Percentiles rank a stretch among this genome's conserved stretches.
Evolutionary conservation across 2,797 vertebrate genomes (phyloP).

Genomic region (Fundulus diaphanus): DNA sequence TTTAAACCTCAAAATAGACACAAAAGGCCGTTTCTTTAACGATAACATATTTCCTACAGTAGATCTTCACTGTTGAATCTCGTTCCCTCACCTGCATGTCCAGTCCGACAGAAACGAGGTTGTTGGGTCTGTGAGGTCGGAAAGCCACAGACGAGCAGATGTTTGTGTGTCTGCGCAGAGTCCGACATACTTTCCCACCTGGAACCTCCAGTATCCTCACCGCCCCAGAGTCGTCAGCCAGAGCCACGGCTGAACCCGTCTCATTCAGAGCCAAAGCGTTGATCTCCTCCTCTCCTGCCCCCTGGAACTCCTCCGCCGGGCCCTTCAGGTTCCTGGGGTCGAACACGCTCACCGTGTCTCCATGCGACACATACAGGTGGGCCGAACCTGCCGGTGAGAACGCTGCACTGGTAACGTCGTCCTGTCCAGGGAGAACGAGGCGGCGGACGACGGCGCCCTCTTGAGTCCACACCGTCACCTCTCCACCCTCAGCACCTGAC

Average conservation of each 20-base stretch:
- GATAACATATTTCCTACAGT: no score
- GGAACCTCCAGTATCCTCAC: slow-evolving; percentile 90
- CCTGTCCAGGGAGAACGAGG: slow-evolving; percentile 70
- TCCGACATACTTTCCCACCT: slow-evolving; percentile 85
- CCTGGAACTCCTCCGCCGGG: slow-evolving; percentile 74
- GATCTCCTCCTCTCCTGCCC: slow-evolving; percentile 91
- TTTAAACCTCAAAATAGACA: no score
- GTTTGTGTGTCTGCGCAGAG: slow-evolving; percentile 90
- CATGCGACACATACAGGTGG: slow-evolving; percentile 86
- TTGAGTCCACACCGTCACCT: slow-evolving; percentile 86
- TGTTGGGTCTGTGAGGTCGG: slow-evolving; percentile 91
- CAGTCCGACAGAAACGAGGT: slow-evolving; percentile 92
- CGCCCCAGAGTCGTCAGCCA: slow-evolving; percentile 90
- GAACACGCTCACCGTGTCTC: slow-evolving; percentile 84
- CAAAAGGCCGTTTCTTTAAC: no score
- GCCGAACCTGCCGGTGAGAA: slow-evolving; percentile 80
- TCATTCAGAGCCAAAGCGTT: slow-evolving; percentile 90
- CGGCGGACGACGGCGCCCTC: slow-evolving; percentile 76
- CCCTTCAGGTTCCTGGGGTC: slow-evolving; percentile 85
- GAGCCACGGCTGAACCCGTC: slow-evolving; percentile 82
- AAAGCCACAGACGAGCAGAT: slow-evolving; percentile 95
- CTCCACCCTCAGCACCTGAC: slow-evolving; percentile 90
- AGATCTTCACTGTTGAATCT: no score
- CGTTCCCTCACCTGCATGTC: slow-evolving; percentile 93
- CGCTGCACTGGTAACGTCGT: slow-evolving; percentile 83